Percentiles rank a stretch among this genome's conserved stretches.
phyloP scores from a whole-genome alignment of 2,797 vertebrate species.

The Allobates femoralis region DNA sequence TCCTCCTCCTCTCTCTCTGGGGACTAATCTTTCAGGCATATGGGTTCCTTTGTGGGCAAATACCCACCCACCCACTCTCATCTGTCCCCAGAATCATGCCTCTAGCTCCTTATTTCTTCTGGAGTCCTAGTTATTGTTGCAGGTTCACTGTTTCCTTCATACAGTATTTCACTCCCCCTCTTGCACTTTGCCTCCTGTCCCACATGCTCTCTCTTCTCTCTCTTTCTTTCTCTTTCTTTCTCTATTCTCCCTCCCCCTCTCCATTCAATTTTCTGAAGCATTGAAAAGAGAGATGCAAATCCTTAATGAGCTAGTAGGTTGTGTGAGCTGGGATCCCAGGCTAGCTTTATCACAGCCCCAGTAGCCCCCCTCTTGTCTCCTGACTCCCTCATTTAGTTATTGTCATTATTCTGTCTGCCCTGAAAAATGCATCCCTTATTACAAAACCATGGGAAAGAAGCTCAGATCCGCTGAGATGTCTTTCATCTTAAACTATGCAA shows the following conservation, averaged over 20 bases:
- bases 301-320: conserved; percentile 48
- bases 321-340: conserved; percentile 45
- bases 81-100: conserved; percentile 18
- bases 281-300: conserved; percentile 43
- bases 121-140: background rate
- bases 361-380: conserved; percentile 25
- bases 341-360: conserved; percentile 13
- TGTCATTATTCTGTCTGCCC: conserved; percentile 38
- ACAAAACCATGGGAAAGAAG: conserved; percentile 45
- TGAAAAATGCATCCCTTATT: conserved; percentile 40
- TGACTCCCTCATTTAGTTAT: conserved; percentile 27
- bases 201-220: conserved; percentile 1
- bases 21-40: conserved; percentile 36
- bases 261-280: conserved; percentile 46
- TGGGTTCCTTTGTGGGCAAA: conserved; percentile 38
- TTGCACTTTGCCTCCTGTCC: conserved; percentile 52
- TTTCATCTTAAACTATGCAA: conserved; percentile 17
- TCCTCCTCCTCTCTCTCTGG: conserved; percentile 17
- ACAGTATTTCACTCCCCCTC: conserved; percentile 18
- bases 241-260: conserved; percentile 37
- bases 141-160: background rate
- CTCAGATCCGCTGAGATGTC: background rate
- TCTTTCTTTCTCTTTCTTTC: conserved; percentile 1
- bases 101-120: background rate
- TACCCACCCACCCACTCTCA: conserved; percentile 28